phyloP scores from a whole-genome alignment of 1,140 invertebrate species.

The Nymphalis io region DNA sequence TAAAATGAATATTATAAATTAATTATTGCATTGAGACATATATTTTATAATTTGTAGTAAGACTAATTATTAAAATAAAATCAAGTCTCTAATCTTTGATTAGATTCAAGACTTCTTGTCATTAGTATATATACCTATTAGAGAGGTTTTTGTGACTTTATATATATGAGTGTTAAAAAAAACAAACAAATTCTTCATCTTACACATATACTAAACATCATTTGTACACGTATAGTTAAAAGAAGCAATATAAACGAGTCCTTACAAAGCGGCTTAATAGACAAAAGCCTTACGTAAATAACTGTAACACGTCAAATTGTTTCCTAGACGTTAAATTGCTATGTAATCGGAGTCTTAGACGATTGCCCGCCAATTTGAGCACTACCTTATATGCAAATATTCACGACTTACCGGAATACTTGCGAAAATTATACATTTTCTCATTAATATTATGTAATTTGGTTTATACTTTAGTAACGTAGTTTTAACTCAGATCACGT shows the following conservation, averaged over 20 bases:
- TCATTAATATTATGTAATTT: constrained; percentile 31
- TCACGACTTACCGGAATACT: constrained; percentile 32
- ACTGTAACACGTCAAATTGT: constrained; percentile 46
- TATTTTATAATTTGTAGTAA: too few species aligned
- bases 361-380: constrained; percentile 36
- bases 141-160: too few species aligned
- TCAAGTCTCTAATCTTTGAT: too few species aligned
- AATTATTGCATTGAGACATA: too few species aligned
- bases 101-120: too few species aligned
- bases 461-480: background rate
- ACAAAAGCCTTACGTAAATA: constrained; percentile 35
- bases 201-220: too few species aligned
- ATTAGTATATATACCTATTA: too few species aligned
- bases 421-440: constrained; percentile 37
- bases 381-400: constrained; percentile 35
- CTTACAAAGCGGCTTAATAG: constrained; percentile 26
- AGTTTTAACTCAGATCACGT: constrained; percentile 4
- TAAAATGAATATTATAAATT: too few species aligned
- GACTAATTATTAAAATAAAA: too few species aligned
- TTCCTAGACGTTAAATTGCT: constrained; percentile 46
- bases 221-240: too few species aligned
- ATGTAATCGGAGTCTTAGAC: constrained; percentile 36
- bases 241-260: constrained; percentile 2
- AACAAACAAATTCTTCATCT: too few species aligned
- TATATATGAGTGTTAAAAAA: too few species aligned